A percentile compares a stretch with the other conserved stretches of the same genome.
Evolutionary conservation across 2,888 invertebrate species (phyloP).

Genomic region (Agelastica alni): DNA sequence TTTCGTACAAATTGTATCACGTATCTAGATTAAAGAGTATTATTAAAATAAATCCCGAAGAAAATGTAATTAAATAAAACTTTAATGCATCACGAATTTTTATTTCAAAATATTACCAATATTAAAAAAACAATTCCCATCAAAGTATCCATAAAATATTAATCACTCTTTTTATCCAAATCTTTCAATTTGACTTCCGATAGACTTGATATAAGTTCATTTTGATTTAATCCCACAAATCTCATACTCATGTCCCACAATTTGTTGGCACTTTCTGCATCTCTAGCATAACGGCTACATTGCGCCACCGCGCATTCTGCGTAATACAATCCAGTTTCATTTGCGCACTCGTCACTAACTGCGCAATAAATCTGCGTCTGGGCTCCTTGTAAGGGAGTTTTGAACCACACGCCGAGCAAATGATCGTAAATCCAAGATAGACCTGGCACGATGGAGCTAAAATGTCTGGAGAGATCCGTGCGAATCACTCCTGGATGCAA

Average conservation of each 20-base stretch:
- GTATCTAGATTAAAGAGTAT: too few relatives aligned
- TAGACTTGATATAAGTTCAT: background rate
- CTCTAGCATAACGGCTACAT: slow-evolving; percentile 59
- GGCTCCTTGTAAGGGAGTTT: slow-evolving; percentile 61
- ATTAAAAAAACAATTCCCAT: too few relatives aligned
- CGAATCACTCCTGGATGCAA: slow-evolving; percentile 76
- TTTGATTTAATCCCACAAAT: slow-evolving; percentile 56
- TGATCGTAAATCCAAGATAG: slow-evolving; percentile 54
- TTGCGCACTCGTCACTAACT: slow-evolving; percentile 66
- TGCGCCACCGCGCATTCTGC: slow-evolving; percentile 63
- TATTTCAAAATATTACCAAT: too few relatives aligned
- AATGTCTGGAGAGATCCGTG: slow-evolving; percentile 75
- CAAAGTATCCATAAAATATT: too few relatives aligned
- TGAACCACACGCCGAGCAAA: slow-evolving; percentile 36
- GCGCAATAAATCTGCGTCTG: slow-evolving; percentile 77
- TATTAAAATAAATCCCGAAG: too few relatives aligned
- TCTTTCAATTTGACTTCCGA: too few relatives aligned
- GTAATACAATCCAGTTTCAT: slow-evolving; percentile 63
- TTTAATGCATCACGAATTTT: too few relatives aligned
- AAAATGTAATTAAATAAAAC: too few relatives aligned
- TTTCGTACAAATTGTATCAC: too few relatives aligned
- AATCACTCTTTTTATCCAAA: too few relatives aligned
- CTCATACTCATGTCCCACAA: slow-evolving; percentile 67
- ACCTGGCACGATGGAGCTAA: slow-evolving; percentile 55
- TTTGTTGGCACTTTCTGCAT: slow-evolving; percentile 61